phyloP scores from a whole-genome alignment of 2,113 vertebrate species.

The Pseudopipra pipra region DNA sequence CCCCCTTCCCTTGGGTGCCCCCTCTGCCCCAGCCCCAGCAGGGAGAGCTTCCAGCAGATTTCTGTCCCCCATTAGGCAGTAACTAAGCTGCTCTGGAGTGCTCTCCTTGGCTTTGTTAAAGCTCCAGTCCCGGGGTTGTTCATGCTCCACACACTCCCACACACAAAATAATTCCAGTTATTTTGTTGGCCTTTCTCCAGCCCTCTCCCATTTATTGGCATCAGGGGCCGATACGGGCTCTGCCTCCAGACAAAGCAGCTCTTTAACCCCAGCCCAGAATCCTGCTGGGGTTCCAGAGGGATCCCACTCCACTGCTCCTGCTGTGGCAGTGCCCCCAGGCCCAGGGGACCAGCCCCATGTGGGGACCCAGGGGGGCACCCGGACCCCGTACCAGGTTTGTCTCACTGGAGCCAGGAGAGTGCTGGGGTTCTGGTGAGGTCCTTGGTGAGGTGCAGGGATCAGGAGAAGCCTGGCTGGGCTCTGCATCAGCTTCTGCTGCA shows the following conservation, averaged over 20 bases:
- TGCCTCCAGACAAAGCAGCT: neutral
- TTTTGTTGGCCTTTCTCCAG: neutral
- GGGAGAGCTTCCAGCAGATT: neutral
- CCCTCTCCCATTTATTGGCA: neutral
- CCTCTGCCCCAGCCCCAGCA: neutral
- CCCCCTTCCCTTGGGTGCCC: fast-evolving
- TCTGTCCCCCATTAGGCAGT: neutral
- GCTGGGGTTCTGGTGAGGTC: fast-evolving
- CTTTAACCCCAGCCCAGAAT: neutral
- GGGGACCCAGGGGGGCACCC: fast-evolving
- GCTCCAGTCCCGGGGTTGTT: neutral
- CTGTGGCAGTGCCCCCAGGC: fast-evolving
- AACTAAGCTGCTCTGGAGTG: neutral
- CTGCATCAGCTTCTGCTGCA: fast-evolving
- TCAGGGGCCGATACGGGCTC: neutral
- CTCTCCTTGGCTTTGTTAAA: neutral
- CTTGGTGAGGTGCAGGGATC: fast-evolving
- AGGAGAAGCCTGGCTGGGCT: neutral
- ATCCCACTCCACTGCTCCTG: neutral
- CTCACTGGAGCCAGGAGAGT: neutral
- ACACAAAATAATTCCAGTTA: neutral
- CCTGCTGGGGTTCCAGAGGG: neutral
- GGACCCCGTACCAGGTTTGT: fast-evolving
- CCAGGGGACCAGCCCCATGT: fast-evolving
- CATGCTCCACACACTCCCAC: neutral